Evolutionary conservation across 2,888 invertebrate genomes (phyloP).

Genomic region (Deilephila elpenor): DNA sequence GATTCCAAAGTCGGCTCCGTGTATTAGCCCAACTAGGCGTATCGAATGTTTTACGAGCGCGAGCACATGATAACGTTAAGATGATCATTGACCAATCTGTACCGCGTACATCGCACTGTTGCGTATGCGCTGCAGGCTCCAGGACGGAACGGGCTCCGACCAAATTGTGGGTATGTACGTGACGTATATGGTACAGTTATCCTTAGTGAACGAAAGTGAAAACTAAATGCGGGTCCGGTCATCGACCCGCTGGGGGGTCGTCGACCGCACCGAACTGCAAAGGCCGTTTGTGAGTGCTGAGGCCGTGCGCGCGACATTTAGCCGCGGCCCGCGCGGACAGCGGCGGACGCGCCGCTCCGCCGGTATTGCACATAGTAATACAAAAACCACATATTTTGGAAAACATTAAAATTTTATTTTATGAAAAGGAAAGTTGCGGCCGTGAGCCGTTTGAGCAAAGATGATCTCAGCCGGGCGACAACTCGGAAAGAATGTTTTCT

Average conservation of each 20-base stretch:
- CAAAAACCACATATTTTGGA: constrained; percentile 15
- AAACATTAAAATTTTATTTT: constrained; percentile 19
- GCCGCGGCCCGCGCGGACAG: constrained; percentile 56
- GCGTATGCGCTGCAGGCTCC: constrained; percentile 63
- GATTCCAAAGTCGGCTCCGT: neutral
- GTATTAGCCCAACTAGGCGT: constrained; percentile 4
- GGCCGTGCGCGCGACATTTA: constrained; percentile 80
- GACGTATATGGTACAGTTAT: constrained; percentile 82
- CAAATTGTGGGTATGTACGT: constrained; percentile 67
- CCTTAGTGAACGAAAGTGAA: constrained; percentile 85
- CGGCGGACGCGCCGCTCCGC: constrained; percentile 62
- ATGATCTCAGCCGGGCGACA: constrained; percentile 2
- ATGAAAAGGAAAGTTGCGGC: constrained; percentile 32
- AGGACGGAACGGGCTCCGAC: constrained; percentile 57
- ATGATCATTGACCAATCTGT: constrained; percentile 38
- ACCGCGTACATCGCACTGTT: constrained; percentile 38
- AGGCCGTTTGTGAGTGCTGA: constrained; percentile 83
- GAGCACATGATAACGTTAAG: constrained; percentile 29
- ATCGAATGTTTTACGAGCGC: constrained; percentile 18
- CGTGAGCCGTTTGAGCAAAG: constrained; percentile 10
- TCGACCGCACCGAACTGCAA: constrained; percentile 83
- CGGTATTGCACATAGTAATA: constrained; percentile 59
- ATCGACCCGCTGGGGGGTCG: constrained; percentile 76
- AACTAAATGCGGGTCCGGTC: constrained; percentile 81
- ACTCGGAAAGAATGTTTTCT: constrained; percentile 6